phyloP scores from a whole-genome alignment of 2,797 vertebrate genomes.

The Diglossa cyanea region DNA sequence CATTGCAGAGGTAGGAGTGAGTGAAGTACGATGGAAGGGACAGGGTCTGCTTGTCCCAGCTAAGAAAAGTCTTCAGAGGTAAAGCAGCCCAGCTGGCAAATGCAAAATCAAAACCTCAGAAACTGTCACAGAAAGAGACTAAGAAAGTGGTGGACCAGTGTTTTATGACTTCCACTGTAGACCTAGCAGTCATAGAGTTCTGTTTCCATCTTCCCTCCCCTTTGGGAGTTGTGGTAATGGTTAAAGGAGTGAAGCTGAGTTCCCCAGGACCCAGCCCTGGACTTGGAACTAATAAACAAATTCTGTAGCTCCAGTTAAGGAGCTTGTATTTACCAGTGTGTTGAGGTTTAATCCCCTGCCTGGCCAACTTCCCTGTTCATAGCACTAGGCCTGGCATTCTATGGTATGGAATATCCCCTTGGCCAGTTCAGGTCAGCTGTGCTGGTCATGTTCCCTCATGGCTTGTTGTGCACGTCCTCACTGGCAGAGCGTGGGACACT shows the following conservation, averaged over 20 bases:
- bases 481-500: background rate
- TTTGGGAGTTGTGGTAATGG: background rate
- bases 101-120: background rate
- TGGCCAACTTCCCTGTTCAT: background rate
- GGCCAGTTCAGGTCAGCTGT: background rate
- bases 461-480: background rate
- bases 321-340: background rate
- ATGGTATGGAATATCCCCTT: fast-evolving
- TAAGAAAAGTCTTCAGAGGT: background rate
- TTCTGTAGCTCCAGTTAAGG: background rate
- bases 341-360: background rate
- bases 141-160: background rate
- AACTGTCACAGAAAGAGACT: background rate
- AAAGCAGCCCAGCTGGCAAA: background rate
- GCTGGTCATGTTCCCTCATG: background rate
- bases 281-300: background rate
- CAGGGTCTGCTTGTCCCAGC: background rate
- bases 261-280: background rate
- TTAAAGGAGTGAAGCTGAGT: background rate
- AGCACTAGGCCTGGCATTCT: background rate
- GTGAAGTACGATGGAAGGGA: fast-evolving
- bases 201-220: background rate
- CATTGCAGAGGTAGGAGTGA: fast-evolving
- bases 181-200: background rate
- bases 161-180: background rate